Evolutionary conservation across 2,888 invertebrate genomes (phyloP).

Genomic region (Dendrolimus houi): DNA sequence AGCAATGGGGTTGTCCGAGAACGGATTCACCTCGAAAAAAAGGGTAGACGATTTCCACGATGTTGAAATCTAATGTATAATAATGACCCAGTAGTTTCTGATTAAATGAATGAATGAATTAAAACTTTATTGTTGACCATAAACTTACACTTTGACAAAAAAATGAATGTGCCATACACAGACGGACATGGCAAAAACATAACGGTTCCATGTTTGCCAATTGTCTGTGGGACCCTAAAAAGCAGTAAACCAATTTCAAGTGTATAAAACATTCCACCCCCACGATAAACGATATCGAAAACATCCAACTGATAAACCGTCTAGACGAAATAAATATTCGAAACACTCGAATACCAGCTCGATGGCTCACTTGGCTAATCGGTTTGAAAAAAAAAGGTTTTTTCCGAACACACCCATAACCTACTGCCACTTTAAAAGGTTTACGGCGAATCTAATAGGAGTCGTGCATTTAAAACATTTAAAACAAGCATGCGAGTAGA

Average conservation of each 20-base stretch:
- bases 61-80: too few species aligned
- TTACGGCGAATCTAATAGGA: conserved; percentile 62
- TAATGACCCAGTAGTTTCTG: too few species aligned
- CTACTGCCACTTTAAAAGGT: conserved; percentile 59
- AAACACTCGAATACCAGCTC: conserved; percentile 67
- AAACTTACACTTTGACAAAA: too few species aligned
- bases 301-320: conserved; percentile 58
- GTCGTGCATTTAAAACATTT: conserved; percentile 47
- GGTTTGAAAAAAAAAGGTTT: conserved; percentile 46
- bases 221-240: conserved; percentile 26
- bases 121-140: too few species aligned
- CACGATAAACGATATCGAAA: conserved; percentile 54
- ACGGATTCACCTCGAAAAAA: too few species aligned
- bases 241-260: conserved; percentile 47
- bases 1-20: too few species aligned
- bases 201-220: too few species aligned
- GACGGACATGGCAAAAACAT: too few species aligned
- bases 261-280: conserved; percentile 63
- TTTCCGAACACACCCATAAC: conserved; percentile 47
- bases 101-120: too few species aligned
- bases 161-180: too few species aligned
- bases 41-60: too few species aligned
- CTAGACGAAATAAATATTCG: conserved; percentile 70
- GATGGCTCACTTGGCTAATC: conserved; percentile 75
- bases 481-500: conserved; percentile 44